Evolutionary conservation across 2,888 invertebrate species (phyloP).

Genomic region (Electrophaes corylata): DNA sequence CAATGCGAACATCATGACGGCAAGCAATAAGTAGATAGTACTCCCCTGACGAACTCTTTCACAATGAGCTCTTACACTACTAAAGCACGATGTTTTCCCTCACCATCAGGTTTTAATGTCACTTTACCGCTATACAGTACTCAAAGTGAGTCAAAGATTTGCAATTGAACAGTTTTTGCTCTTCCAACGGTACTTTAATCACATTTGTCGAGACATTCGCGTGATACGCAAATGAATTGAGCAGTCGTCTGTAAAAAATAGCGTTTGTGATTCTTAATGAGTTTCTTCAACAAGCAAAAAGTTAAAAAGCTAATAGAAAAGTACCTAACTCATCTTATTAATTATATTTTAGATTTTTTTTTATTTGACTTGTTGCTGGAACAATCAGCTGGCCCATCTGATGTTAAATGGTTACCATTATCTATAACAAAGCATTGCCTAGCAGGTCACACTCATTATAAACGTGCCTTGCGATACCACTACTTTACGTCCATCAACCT

Average conservation of each 20-base stretch:
- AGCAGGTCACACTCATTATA: too few species aligned
- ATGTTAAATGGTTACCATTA: too few species aligned
- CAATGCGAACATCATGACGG: too few species aligned
- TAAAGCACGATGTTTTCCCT: not conserved
- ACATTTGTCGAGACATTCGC: conserved; percentile 4
- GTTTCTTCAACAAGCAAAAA: conserved; percentile 9
- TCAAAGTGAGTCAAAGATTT: not conserved
- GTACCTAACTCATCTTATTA: not conserved
- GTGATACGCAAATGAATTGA: conserved; percentile 22
- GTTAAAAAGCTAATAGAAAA: conserved; percentile 2
- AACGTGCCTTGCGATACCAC: too few species aligned
- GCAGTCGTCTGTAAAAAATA: conserved; percentile 6
- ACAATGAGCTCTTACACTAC: too few species aligned
- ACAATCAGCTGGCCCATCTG: too few species aligned
- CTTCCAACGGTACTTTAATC: conserved; percentile 6
- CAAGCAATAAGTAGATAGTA: too few species aligned
- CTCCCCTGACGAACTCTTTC: too few species aligned
- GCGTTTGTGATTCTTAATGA: conserved; percentile 14
- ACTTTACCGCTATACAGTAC: conserved; percentile 6
- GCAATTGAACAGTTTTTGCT: conserved; percentile 12
- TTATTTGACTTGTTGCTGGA: too few species aligned
- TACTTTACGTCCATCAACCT: too few species aligned
- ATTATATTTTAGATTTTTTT: not conserved
- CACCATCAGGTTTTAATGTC: not conserved
- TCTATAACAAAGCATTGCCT: too few species aligned